phyloP scores from a whole-genome alignment of 2,888 invertebrate genomes.

The Lepidochitona cinerea region DNA sequence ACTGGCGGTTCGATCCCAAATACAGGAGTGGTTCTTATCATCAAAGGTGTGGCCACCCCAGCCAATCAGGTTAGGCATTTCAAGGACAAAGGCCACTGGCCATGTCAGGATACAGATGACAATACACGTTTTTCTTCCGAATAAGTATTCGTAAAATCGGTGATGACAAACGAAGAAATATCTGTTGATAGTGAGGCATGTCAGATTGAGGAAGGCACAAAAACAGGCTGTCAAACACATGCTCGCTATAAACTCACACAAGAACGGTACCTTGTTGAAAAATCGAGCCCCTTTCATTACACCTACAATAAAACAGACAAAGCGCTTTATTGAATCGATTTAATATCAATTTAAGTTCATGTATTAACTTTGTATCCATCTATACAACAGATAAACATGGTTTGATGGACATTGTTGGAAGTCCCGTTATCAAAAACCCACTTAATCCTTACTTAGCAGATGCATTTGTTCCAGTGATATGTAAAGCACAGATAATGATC shows the following conservation, averaged over 20 bases:
- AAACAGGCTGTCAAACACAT: slow-evolving; percentile 62
- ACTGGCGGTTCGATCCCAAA: slow-evolving; percentile 62
- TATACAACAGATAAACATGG: no score
- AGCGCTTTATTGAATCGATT: no score
- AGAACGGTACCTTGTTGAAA: slow-evolving; percentile 45
- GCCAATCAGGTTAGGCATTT: slow-evolving; percentile 58
- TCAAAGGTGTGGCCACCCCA: slow-evolving; percentile 62
- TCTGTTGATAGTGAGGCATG: slow-evolving; percentile 54
- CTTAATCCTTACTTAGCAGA: no score
- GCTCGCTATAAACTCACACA: slow-evolving; percentile 54
- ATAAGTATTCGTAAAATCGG: slow-evolving; percentile 41
- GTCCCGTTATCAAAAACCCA: no score
- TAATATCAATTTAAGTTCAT: no score
- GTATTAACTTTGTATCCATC: no score
- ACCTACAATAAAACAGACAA: slow-evolving; percentile 37
- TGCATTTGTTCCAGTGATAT: no score
- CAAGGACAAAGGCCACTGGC: slow-evolving; percentile 51
- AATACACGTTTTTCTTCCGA: slow-evolving; percentile 42
- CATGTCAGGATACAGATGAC: slow-evolving; percentile 47
- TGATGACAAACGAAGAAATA: slow-evolving; percentile 51
- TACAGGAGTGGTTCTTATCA: slow-evolving; percentile 58
- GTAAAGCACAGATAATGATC: no score
- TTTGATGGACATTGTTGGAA: no score
- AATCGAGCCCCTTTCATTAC: slow-evolving; percentile 57
- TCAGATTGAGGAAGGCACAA: slow-evolving; percentile 60